phyloP scores from a whole-genome alignment of 2,113 vertebrate species.

The Aythya baeri region DNA sequence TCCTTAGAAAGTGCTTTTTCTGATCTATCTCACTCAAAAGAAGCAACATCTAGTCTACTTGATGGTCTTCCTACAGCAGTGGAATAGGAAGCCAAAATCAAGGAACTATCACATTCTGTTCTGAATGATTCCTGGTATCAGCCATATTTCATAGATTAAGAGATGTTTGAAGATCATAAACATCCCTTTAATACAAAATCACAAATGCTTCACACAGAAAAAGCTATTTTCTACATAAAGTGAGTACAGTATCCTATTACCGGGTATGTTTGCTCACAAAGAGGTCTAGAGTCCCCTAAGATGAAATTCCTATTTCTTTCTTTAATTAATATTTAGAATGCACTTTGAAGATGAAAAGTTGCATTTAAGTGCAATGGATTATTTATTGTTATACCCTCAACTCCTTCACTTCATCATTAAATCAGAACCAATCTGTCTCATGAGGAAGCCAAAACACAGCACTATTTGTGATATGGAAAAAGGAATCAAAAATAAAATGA shows the following conservation, averaged over 20 bases:
- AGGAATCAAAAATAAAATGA: neutral
- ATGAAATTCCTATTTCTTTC: neutral
- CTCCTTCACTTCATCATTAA: neutral
- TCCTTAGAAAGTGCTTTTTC: neutral
- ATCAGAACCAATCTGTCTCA: neutral
- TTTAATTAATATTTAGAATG: neutral
- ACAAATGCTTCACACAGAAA: neutral
- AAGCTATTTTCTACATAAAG: neutral
- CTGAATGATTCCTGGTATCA: neutral
- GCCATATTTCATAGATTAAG: neutral
- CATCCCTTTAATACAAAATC: neutral
- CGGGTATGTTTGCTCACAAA: neutral
- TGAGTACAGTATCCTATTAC: neutral
- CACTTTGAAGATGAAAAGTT: neutral
- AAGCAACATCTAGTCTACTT: neutral
- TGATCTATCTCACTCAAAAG: neutral
- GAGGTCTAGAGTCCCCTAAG: neutral
- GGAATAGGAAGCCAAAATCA: neutral
- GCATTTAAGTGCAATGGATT: neutral
- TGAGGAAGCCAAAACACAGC: neutral
- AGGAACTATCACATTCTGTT: neutral
- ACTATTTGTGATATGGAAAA: neutral
- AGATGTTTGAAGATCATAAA: neutral
- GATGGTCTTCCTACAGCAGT: neutral
- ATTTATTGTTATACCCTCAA: neutral